Conservation (phyloP, 2,888 invertebrate species). For the Hydropsyche betteni region DNA sequence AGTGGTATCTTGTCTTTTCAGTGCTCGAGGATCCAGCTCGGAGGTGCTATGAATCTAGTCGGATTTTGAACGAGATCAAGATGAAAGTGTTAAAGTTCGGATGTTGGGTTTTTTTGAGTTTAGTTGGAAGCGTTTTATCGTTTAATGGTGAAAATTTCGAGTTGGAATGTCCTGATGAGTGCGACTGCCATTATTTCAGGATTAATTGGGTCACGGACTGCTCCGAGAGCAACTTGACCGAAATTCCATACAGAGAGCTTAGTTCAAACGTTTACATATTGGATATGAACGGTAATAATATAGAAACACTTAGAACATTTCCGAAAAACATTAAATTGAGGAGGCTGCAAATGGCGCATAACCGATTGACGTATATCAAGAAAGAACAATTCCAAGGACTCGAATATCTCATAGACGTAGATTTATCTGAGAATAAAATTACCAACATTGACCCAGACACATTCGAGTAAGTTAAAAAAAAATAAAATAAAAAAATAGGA, state of each 20-base stretch:
- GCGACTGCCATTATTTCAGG: constrained; percentile 79
- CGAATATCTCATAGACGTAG: constrained; percentile 74
- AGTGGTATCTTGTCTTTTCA: too few relatives aligned
- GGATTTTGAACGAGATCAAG: too few relatives aligned
- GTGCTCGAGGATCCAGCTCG: too few relatives aligned
- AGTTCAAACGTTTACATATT: constrained; percentile 76
- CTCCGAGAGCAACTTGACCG: constrained; percentile 77
- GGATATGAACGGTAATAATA: constrained; percentile 75
- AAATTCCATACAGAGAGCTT: constrained; percentile 73
- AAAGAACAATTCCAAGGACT: constrained; percentile 72
- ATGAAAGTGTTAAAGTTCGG: too few relatives aligned
- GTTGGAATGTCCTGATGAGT: constrained; percentile 76
- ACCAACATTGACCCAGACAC: constrained; percentile 71
- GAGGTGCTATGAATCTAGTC: too few relatives aligned
- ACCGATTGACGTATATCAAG: constrained; percentile 68
- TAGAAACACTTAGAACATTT: constrained; percentile 69
- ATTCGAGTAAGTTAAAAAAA: constrained; percentile 69
- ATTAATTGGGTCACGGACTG: constrained; percentile 82
- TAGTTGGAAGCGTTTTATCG: background rate
- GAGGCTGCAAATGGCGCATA: constrained; percentile 75
- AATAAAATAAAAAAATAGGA: background rate
- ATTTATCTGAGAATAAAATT: constrained; percentile 74
- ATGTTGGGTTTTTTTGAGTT: too few relatives aligned
- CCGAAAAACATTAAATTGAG: constrained; percentile 75
- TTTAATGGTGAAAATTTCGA: constrained; percentile 73